phyloP scores from a whole-genome alignment of 2,797 vertebrate genomes.

The Falco biarmicus region DNA sequence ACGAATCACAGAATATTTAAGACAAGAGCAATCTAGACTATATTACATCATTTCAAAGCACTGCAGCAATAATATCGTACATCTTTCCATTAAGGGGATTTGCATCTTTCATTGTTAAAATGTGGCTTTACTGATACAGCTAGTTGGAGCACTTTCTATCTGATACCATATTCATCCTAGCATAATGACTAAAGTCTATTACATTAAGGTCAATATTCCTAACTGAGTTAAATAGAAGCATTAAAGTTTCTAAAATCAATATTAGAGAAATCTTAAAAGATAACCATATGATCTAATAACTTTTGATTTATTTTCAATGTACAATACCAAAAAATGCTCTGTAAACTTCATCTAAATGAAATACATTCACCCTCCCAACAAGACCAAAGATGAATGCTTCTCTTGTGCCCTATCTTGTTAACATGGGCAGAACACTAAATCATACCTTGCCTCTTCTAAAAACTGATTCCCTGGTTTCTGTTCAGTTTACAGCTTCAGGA shows the following conservation, averaged over 20 bases:
- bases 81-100: neutral
- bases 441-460: neutral
- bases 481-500: neutral
- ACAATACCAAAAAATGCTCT: neutral
- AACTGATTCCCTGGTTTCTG: neutral
- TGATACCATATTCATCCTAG: neutral
- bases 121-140: neutral
- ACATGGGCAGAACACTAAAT: neutral
- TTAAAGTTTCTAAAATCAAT: neutral
- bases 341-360: neutral
- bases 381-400: neutral
- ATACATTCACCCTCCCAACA: neutral
- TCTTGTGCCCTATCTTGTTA: neutral
- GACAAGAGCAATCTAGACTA: neutral
- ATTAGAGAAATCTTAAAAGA: neutral
- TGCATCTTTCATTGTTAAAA: neutral
- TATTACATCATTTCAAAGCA: neutral
- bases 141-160: neutral
- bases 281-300: neutral
- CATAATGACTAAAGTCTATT: neutral
- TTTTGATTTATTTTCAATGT: neutral
- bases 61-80: neutral
- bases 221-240: neutral
- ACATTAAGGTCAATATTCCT: neutral
- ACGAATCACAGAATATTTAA: neutral